Percentiles rank a stretch among this genome's conserved stretches.
Conservation (phyloP, 2,797 vertebrate genomes). For the Mus caroli region DNA sequence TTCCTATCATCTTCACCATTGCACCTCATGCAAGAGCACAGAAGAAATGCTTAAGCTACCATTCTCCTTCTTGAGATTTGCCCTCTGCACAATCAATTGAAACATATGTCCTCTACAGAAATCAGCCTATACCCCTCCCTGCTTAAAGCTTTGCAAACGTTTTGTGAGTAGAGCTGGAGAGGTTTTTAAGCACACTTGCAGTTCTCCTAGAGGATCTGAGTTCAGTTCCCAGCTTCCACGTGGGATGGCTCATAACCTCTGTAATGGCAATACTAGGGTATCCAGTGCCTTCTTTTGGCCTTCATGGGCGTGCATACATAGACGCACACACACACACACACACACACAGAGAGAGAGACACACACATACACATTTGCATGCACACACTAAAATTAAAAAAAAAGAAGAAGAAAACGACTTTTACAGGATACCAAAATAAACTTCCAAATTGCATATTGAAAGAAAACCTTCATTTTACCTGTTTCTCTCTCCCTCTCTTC, state of each 20-base stretch:
- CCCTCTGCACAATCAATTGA: too few relatives aligned
- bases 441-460: neutral
- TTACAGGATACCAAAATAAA: neutral
- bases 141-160: neutral
- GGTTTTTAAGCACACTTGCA: neutral
- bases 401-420: neutral
- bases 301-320: too few relatives aligned
- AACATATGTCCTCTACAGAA: neutral
- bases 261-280: neutral
- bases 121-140: too few relatives aligned
- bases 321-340: neutral
- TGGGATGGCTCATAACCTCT: neutral
- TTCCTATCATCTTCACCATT: rapidly evolving
- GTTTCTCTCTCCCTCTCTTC: neutral
- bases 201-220: neutral
- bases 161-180: neutral
- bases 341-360: neutral
- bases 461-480: neutral
- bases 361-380: neutral
- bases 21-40: neutral
- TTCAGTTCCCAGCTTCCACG: neutral
- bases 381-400: neutral
- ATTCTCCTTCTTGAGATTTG: neutral
- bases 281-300: neutral
- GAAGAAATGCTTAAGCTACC: neutral